Evolutionary conservation across 2,888 invertebrate species (phyloP), one percentile per base, ranked within the genome.

Genomic region (Acanthosoma haemorrhoidale): DNA sequence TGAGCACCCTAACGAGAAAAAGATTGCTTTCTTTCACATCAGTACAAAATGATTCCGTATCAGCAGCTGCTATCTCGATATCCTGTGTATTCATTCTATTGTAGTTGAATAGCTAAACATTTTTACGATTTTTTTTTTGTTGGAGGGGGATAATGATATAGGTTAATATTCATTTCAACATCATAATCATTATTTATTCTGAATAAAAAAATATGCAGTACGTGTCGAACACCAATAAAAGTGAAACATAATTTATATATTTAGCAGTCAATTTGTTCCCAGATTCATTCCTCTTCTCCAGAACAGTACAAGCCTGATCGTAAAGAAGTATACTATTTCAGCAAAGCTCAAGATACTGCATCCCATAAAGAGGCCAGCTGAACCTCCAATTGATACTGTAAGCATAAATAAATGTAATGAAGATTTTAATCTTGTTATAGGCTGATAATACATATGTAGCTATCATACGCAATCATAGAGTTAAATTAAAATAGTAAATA

Each of bases 321-420:
- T 85, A 59, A 87, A 83, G 75, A 87, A 90, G 77, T 91, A 91
- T 1, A 89, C 75, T 16, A 91, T 85, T 79, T 91, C 91, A 75
- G 88, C 84, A 75, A 89, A 86, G 72, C 90, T 90, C 41, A 91
- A 81, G 0, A 91, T 87, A 75, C 90, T 90, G 77, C 89, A 89
- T 34, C 91, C 91, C 4, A 91, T 82, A 78, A 90, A 90, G 2
- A 91, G 79, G 0, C 90, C 91, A 0, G 88, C 89, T 79, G 90
- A 89, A 29, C 90, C 88, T 9, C 91, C 91, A 3, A 91, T 86
- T 5, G 87, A 85, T 74, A 89, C 89, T 89, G 79, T 6, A 81
- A 79, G 25, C 11, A 25, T 13, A 21, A 2, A 11, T 4, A 57
- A 57, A 57, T 13, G 8, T 9, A 57, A 29, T 25, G 21, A 57